Percentiles rank a stretch among this genome's conserved stretches.
Conservation (phyloP, 2,113 vertebrate genomes). For the Saccopteryx leptura region DNA sequence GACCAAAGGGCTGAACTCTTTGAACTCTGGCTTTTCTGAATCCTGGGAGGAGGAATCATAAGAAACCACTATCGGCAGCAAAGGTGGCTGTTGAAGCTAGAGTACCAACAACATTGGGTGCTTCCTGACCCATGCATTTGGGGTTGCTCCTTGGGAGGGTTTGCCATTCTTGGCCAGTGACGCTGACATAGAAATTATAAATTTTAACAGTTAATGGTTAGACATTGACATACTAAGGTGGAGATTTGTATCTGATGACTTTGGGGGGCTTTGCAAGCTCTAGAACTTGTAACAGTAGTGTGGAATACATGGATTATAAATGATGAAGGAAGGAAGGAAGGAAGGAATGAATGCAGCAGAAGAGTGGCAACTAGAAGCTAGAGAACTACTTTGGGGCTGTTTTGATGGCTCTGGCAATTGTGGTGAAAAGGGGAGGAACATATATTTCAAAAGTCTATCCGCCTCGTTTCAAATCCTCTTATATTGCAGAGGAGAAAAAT, state of each 20-base stretch:
- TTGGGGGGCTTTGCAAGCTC: background rate
- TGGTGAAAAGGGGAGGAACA: background rate
- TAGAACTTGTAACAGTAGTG: background rate
- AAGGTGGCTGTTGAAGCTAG: background rate
- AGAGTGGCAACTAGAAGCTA: background rate
- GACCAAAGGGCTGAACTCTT: fast-evolving
- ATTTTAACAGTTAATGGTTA: background rate
- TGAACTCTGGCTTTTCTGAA: background rate
- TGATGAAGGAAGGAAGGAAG: background rate
- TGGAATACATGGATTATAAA: background rate
- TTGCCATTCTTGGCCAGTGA: no score
- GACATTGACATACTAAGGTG: background rate
- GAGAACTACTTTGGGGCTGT: background rate
- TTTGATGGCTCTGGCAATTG: background rate
- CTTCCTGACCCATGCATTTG: background rate
- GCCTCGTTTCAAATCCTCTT: background rate
- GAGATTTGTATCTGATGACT: background rate
- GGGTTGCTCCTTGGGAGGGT: background rate
- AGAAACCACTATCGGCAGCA: background rate
- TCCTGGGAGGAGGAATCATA: background rate
- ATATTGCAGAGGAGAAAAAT: background rate
- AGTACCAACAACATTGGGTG: fast-evolving
- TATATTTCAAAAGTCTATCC: background rate
- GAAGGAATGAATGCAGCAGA: background rate
- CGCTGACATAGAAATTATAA: background rate